A percentile compares a stretch with the other conserved stretches of the same genome.
Evolutionary conservation across 2,888 invertebrate species (phyloP).

Genomic region (Crossocerus cetratus): DNA sequence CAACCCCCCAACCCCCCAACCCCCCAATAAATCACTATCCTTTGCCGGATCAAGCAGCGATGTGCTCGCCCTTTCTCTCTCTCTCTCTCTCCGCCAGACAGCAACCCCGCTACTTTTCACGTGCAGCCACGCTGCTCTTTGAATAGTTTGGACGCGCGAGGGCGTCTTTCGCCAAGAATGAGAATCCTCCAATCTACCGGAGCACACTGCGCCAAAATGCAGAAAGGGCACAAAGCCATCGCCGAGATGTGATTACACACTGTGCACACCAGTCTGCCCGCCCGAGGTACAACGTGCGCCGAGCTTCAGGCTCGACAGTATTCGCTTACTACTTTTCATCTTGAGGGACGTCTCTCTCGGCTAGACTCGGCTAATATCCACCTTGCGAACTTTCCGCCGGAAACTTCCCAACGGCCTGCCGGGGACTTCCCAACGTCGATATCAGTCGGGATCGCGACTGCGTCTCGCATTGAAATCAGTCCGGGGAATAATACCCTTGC

Average conservation of each 20-base stretch:
- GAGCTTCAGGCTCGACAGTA: neutral
- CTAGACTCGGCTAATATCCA: neutral
- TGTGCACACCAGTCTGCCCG: neutral
- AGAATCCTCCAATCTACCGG: neutral
- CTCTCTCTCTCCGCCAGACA: no score
- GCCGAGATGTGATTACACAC: neutral
- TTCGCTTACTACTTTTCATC: neutral
- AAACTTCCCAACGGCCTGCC: no score
- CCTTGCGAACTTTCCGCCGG: neutral
- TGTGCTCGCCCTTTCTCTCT: no score
- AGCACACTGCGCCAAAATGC: neutral
- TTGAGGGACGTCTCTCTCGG: neutral
- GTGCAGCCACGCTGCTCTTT: no score
- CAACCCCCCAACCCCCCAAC: no score
- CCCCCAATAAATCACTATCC: no score
- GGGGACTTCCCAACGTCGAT: neutral
- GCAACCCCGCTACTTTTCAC: no score
- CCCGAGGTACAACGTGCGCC: neutral
- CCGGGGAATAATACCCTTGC: neutral
- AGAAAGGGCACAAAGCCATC: neutral
- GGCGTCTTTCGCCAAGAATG: neutral
- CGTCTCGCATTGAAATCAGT: neutral
- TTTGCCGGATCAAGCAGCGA: no score
- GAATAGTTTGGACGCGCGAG: neutral
- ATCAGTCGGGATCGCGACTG: neutral